Conservation (phyloP, 1,140 invertebrate genomes). For the Stenopsyche tienmushanensis region DNA sequence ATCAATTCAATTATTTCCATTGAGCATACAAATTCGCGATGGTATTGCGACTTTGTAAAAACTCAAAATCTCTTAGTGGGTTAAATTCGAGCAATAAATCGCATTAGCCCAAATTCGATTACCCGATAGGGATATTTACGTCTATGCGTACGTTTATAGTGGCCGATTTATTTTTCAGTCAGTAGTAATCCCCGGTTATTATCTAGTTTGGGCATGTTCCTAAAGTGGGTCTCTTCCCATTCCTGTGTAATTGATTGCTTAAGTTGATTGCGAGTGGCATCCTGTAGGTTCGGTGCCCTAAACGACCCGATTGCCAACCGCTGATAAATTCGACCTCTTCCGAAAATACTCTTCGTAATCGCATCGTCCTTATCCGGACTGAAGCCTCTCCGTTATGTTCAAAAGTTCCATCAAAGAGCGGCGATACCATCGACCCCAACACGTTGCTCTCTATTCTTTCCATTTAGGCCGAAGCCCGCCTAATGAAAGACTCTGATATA, state of each 20-base stretch:
- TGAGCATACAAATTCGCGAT: too few species aligned
- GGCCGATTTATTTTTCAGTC: too few species aligned
- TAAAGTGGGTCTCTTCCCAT: background rate
- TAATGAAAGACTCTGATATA: too few species aligned
- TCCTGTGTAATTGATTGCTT: constrained; percentile 34
- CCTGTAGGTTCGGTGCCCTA: constrained; percentile 6
- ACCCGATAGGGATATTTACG: too few species aligned
- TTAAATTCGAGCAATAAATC: too few species aligned
- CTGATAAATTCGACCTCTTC: constrained; percentile 26
- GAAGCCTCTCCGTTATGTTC: background rate
- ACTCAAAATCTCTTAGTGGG: too few species aligned
- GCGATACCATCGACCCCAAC: background rate
- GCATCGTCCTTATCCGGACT: background rate
- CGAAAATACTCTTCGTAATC: constrained; percentile 16
- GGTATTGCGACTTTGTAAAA: too few species aligned
- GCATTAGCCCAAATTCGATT: too few species aligned
- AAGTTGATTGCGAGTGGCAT: constrained; percentile 32
- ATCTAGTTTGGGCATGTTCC: background rate
- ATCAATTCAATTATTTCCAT: too few species aligned
- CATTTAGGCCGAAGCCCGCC: background rate
- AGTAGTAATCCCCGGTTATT: background rate
- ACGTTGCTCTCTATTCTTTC: constrained; percentile 7
- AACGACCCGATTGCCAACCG: constrained; percentile 21
- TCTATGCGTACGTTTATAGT: too few species aligned
- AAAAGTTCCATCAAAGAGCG: constrained; percentile 13